Evolutionary conservation across 2,888 invertebrate species (phyloP).

Genomic region (Phaonia tiefii): DNA sequence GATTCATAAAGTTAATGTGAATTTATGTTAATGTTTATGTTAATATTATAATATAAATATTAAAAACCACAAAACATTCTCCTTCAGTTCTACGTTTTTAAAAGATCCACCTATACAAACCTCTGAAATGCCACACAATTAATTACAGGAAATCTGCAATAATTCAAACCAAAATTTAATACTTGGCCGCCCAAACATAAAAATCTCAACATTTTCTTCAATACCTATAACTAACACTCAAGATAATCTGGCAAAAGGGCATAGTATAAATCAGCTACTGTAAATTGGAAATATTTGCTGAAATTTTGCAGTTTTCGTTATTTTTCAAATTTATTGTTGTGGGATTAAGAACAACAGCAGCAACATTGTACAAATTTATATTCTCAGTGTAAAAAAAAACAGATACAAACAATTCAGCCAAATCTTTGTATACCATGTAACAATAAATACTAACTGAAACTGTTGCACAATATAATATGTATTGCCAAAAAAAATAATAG

Average conservation of each 20-base stretch:
- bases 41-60: too few relatives aligned
- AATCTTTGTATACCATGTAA: too few relatives aligned
- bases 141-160: background rate
- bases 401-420: conserved; percentile 7
- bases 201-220: too few relatives aligned
- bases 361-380: conserved; percentile 27
- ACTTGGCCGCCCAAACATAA: background rate
- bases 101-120: too few relatives aligned
- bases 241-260: conserved; percentile 7
- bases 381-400: conserved; percentile 15
- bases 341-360: conserved; percentile 45
- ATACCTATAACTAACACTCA: too few relatives aligned
- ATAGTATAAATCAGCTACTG: conserved; percentile 1
- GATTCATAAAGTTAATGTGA: too few relatives aligned
- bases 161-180: background rate
- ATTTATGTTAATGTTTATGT: too few relatives aligned
- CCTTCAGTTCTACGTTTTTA: too few relatives aligned
- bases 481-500: background rate
- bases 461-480: background rate
- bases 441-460: background rate
- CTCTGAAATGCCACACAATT: too few relatives aligned
- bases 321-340: conserved; percentile 26
- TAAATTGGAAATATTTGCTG: background rate
- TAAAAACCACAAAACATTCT: too few relatives aligned
- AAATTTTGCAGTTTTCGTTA: too few relatives aligned